phyloP scores from a whole-genome alignment of 2,113 vertebrate genomes.

The Chroicocephalus ridibundus region DNA sequence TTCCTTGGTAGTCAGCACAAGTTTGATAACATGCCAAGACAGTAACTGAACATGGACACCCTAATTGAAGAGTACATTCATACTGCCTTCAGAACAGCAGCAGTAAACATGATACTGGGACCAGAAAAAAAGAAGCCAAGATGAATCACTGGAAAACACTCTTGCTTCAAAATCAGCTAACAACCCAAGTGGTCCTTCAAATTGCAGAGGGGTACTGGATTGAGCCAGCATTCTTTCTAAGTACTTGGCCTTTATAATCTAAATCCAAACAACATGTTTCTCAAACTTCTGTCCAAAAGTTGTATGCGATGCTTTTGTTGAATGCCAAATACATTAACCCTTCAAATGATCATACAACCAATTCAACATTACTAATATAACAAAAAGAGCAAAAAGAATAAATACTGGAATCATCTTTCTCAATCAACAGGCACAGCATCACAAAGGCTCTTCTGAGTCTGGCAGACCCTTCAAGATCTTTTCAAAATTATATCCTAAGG shows the following conservation, averaged over 20 bases:
- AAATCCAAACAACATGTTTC: not conserved
- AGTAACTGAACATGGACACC: not conserved
- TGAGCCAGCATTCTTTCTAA: not conserved
- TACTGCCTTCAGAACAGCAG: not conserved
- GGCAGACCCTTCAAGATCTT: not conserved
- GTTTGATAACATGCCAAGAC: not conserved
- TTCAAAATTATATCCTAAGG: not conserved
- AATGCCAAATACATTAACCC: not conserved
- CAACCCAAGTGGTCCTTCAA: not conserved
- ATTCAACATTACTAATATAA: not conserved
- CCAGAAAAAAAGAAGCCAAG: not conserved
- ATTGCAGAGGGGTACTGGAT: not conserved
- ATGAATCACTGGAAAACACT: not conserved
- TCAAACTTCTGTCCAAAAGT: not conserved
- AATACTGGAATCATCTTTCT: not conserved
- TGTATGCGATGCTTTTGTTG: not conserved
- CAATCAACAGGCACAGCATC: not conserved
- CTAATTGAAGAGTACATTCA: not conserved
- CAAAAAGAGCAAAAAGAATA: not conserved
- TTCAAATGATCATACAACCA: not conserved
- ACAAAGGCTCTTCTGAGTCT: not conserved
- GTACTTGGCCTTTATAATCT: not conserved
- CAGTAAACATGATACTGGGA: not conserved
- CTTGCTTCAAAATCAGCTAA: not conserved
- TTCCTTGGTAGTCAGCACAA: not conserved